Percentiles rank a stretch among this genome's conserved stretches.
Evolutionary conservation across 2,797 vertebrate genomes (phyloP).

Genomic region (Danio choprae): DNA sequence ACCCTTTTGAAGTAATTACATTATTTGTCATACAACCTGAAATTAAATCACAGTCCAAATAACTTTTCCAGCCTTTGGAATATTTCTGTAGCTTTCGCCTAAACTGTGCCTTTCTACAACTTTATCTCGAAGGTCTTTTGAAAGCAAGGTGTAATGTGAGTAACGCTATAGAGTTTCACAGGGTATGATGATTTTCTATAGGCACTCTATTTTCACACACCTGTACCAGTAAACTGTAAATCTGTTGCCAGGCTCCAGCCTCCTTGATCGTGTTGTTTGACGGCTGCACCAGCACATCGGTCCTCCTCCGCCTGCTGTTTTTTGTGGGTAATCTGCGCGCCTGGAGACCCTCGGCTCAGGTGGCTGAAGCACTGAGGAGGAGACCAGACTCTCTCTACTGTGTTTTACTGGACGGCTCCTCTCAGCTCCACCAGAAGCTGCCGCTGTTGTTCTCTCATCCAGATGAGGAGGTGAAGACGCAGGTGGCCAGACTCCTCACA

Average conservation of each 20-base stretch:
- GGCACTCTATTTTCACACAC: too few relatives aligned
- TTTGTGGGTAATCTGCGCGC: slow-evolving; percentile 89
- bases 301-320: slow-evolving; percentile 85
- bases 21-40: too few relatives aligned
- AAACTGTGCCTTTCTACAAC: too few relatives aligned
- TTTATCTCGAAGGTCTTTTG: too few relatives aligned
- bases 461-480: slow-evolving; percentile 84
- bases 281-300: slow-evolving; percentile 72
- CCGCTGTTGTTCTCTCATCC: slow-evolving; percentile 82
- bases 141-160: too few relatives aligned
- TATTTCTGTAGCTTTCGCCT: too few relatives aligned
- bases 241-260: slow-evolving; percentile 80
- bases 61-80: too few relatives aligned
- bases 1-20: too few relatives aligned
- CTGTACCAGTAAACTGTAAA: background rate
- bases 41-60: too few relatives aligned
- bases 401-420: slow-evolving; percentile 81
- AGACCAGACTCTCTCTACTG: slow-evolving; percentile 84
- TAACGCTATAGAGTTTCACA: too few relatives aligned
- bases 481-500: slow-evolving; percentile 85
- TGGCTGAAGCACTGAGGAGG: slow-evolving; percentile 70
- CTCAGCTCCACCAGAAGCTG: slow-evolving; percentile 84
- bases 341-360: slow-evolving; percentile 73
- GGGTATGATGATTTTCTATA: too few relatives aligned
- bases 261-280: slow-evolving; percentile 87